These are phyloP conservation scores for Nannoperca obscura DNA, from an alignment of 2,797 vertebrate genomes.

Conservation along the genomic window DNA sequence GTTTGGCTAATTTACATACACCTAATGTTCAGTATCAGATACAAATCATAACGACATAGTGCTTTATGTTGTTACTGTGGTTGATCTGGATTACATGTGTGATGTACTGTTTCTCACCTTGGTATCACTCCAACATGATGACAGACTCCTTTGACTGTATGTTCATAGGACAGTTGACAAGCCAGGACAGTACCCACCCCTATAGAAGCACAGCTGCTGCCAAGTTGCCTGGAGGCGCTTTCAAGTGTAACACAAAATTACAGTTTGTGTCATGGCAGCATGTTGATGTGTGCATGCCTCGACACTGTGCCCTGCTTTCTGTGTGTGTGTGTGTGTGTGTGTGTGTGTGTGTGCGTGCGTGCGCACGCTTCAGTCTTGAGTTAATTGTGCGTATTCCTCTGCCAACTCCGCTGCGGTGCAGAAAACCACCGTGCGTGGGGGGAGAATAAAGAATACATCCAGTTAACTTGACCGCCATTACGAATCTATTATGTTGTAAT, in stretches of 20 bases:
- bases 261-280: constrained; percentile 43
- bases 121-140: constrained; percentile 14
- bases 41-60: neutral
- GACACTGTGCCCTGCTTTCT: neutral
- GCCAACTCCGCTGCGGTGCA: constrained; percentile 1
- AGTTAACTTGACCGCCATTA: neutral
- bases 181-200: constrained; percentile 34
- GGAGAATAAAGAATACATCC: neutral
- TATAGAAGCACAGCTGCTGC: neutral
- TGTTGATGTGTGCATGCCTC: constrained; percentile 45
- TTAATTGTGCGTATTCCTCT: constrained; percentile 13
- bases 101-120: neutral
- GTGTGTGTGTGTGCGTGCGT: neutral
- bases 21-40: neutral
- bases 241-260: constrained; percentile 58
- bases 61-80: neutral
- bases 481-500: neutral
- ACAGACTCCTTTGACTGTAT: constrained; percentile 11
- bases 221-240: constrained; percentile 34
- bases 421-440: neutral
- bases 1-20: neutral
- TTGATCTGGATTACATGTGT: neutral
- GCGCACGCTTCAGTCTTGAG: neutral
- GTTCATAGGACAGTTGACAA: constrained; percentile 40
- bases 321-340: neutral